phyloP scores from a whole-genome alignment of 2,797 vertebrate species.

The Hypotaenidia okinawae region DNA sequence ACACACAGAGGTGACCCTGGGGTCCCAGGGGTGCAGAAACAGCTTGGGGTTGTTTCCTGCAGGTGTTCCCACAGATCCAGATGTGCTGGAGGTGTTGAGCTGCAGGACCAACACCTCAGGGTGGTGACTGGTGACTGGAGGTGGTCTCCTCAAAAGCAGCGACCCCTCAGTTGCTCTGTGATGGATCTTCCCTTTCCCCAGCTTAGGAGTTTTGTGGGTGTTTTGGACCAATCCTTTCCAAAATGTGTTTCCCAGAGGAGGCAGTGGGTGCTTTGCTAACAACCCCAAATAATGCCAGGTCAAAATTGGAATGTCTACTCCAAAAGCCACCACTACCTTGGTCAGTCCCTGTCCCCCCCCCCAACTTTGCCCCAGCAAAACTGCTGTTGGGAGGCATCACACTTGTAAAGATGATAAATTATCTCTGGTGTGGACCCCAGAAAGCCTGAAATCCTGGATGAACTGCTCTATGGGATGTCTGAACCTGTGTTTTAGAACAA shows the following conservation, averaged over 20 bases:
- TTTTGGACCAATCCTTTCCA: not conserved
- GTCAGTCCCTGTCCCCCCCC: not conserved
- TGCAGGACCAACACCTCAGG: accelerated
- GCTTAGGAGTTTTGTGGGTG: not conserved
- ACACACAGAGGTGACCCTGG: accelerated
- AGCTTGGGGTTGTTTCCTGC: not conserved
- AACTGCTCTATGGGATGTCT: not conserved
- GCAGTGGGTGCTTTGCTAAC: not conserved
- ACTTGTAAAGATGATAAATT: not conserved
- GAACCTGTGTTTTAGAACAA: not conserved
- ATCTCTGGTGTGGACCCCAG: accelerated
- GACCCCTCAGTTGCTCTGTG: not conserved
- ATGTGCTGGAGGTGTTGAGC: not conserved
- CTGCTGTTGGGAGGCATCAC: not conserved
- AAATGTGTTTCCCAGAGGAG: not conserved
- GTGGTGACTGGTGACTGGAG: not conserved
- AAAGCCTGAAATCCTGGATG: not conserved
- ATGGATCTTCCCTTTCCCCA: not conserved
- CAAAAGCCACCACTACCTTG: not conserved
- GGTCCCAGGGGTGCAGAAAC: not conserved
- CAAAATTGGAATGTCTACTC: not conserved
- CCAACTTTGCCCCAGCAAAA: not conserved
- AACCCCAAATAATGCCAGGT: not conserved
- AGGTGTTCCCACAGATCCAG: slow-evolving; percentile 32
- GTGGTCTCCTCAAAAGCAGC: not conserved